These are phyloP conservation scores for Echinarachnius parma DNA, from an alignment of 53 echinoderm and acorn worm genomes.

Conservation along the genomic window DNA sequence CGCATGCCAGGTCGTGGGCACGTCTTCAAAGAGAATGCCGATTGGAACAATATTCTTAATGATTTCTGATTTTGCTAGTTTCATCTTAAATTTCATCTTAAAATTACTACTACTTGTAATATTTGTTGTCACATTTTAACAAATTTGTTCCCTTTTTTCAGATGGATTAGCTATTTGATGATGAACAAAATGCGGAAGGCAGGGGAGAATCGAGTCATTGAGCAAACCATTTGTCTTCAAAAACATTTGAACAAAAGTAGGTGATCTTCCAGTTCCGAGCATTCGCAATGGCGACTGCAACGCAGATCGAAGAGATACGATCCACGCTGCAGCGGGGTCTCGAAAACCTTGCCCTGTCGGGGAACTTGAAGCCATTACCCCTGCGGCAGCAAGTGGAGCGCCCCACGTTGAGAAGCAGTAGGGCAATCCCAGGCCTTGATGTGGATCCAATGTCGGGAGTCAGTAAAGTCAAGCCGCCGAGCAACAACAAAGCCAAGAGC, in stretches of 20 bases:
- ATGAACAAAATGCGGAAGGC: background rate
- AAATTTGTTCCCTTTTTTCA: background rate
- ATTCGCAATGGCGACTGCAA: conserved; percentile 73
- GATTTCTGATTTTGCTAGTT: no score
- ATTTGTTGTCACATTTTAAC: no score
- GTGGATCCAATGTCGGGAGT: background rate
- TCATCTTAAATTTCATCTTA: no score
- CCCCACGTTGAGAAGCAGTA: conserved; percentile 64
- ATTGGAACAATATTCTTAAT: no score
- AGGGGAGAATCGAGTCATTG: background rate
- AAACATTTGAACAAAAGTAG: conserved; percentile 19
- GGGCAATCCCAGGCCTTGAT: background rate
- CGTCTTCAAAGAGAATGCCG: no score
- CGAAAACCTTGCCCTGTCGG: conserved; percentile 79
- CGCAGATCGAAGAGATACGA: conserved; percentile 78
- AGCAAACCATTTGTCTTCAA: conserved; percentile 11
- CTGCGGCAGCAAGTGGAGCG: conserved; percentile 74
- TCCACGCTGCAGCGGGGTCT: conserved; percentile 88
- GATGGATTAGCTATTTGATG: background rate
- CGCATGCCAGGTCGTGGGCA: no score
- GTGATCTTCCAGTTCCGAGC: background rate
- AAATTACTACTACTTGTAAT: no score
- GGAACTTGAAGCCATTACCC: conserved; percentile 86
- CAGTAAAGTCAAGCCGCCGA: conserved; percentile 14
- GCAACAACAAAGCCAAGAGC: background rate